Conservation (phyloP, 2,797 vertebrate species). For the Loriculus beryllinus region DNA sequence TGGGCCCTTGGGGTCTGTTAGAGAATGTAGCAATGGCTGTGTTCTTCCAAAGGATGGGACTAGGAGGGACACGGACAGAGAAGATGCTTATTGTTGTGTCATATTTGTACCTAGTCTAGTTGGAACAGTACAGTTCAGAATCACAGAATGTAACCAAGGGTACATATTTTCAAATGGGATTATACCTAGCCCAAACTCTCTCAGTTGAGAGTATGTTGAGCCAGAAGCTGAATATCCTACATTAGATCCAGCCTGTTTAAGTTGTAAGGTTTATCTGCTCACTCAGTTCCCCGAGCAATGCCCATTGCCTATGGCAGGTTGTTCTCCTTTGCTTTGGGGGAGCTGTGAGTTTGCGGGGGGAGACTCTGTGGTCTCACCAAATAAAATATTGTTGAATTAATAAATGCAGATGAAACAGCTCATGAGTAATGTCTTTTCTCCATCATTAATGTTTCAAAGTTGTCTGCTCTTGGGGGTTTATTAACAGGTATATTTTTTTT, state of each 20-base stretch:
- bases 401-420: neutral
- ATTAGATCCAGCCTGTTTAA: neutral
- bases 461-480: neutral
- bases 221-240: neutral
- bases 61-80: neutral
- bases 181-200: neutral
- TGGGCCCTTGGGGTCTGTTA: neutral
- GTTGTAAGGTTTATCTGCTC: neutral
- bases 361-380: neutral
- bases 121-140: neutral
- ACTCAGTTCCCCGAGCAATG: neutral
- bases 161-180: neutral
- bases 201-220: neutral
- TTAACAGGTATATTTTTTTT: neutral
- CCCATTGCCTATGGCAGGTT: neutral
- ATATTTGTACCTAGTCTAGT: neutral
- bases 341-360: neutral
- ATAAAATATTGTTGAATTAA: neutral
- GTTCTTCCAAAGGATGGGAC: neutral
- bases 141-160: neutral
- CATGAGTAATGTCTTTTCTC: neutral
- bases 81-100: neutral
- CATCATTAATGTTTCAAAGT: neutral
- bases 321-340: neutral
- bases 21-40: neutral